Evolutionary conservation across 2,113 vertebrate genomes (phyloP), one percentile per base, ranked within the genome.

Genomic region (Stegastes partitus): DNA sequence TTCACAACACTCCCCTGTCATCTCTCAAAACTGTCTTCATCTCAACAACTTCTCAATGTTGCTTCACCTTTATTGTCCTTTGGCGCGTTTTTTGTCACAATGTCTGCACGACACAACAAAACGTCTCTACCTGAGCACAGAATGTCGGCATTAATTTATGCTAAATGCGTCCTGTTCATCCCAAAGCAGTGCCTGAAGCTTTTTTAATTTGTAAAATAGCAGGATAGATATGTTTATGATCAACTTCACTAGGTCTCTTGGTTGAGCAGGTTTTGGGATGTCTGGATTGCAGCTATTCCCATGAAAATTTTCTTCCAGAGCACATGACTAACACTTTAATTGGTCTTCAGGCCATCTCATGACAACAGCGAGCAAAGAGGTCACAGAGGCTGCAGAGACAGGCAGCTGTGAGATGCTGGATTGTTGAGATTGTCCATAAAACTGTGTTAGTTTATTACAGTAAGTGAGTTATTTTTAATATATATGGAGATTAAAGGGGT

Each of bases 381-480:
- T 22, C 34, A 28, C 9, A 12, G 12, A 26, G 3, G 25, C 37
- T 16, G 8, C 25, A 51, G 22, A 23, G 19, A 42, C n/a, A 57
- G 54, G 66, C 5, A 19, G 6, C 25, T 19, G 16, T n/a, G 15
- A 58, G 56, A 67, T 74, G 39, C 39, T 18, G 39, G 21, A 44
- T 25, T 53, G 53, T 18, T 45, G 57, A 68, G 28, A 62, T 47
- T 9, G 14, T 21, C 6, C 4, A 6, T 0, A 45, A 28, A 51
- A 37, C 21, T 55, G 21, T 31, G 50, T 22, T 45, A 26, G 22
- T 69, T 89, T 14, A 67, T 74, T 39, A 65, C n/a, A 19, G n/a
- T 7, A 23, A 34, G 12, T 61, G 0, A 39, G 21, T 11, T 10
- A 12, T 77, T 44, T 72, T 63, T 18, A 53, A 44, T 16, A 1